These are phyloP conservation scores for Clamator glandarius DNA, from an alignment of 2,797 vertebrate genomes.

Conservation along the genomic window DNA sequence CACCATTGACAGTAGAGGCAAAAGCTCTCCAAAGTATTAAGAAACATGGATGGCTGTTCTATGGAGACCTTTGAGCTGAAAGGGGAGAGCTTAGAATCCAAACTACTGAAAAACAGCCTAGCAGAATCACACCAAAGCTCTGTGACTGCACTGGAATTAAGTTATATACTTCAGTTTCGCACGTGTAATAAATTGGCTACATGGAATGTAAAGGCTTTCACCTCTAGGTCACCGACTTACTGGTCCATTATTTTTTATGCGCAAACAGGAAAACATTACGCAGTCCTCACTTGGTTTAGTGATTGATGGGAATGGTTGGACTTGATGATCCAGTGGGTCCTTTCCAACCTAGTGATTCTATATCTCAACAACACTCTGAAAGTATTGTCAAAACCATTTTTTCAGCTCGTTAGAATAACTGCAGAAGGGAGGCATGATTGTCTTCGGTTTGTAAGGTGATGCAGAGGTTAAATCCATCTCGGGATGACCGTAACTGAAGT, in stretches of 20 bases:
- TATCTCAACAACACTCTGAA: background rate
- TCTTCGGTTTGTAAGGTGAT: background rate
- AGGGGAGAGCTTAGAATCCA: background rate
- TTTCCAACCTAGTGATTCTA: slow-evolving; percentile 30
- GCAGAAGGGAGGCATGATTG: background rate
- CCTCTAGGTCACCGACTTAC: slow-evolving; percentile 38
- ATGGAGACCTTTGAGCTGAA: background rate
- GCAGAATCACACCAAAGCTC: background rate
- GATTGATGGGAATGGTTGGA: too few relatives aligned
- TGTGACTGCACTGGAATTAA: slow-evolving; percentile 2
- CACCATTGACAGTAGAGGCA: background rate
- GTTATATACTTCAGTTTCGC: slow-evolving; percentile 26
- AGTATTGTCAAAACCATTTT: background rate
- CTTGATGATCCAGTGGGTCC: too few relatives aligned
- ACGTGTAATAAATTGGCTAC: slow-evolving; percentile 1
- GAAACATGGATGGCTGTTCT: background rate
- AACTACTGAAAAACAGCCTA: background rate
- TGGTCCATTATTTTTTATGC: slow-evolving; percentile 25
- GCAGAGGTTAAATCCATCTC: background rate
- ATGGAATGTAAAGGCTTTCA: slow-evolving; percentile 7
- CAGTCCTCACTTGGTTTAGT: slow-evolving; percentile 9
- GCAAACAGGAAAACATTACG: slow-evolving; percentile 39
- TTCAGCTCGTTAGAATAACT: slow-evolving; percentile 43
- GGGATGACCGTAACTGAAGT: background rate
- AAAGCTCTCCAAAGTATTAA: background rate